These are phyloP conservation scores for Diadegma fenestrale DNA, from an alignment of 2,888 invertebrate species.

Conservation along the genomic window DNA sequence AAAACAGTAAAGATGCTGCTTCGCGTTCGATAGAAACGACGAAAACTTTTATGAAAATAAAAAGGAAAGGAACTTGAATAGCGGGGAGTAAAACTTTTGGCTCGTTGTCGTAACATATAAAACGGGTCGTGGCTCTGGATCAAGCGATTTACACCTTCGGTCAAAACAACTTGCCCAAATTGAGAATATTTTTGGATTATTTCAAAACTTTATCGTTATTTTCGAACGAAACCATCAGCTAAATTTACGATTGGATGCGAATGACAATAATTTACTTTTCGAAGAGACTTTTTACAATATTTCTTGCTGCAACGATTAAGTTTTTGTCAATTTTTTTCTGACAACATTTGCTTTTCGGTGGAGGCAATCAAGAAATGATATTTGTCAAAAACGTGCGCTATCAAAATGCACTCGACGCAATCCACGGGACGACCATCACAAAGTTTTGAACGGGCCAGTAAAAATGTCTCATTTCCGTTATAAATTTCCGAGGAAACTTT, in stretches of 20 bases:
- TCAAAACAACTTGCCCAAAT: too few relatives aligned
- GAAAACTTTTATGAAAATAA: slow-evolving; percentile 41
- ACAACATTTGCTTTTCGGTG: too few relatives aligned
- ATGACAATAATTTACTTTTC: too few relatives aligned
- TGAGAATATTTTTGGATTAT: too few relatives aligned
- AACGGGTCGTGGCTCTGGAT: background rate
- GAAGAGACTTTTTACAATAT: too few relatives aligned
- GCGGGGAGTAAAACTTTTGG: slow-evolving; percentile 12
- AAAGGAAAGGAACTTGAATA: slow-evolving; percentile 1
- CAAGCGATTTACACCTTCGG: background rate
- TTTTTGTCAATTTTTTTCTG: too few relatives aligned
- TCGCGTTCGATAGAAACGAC: background rate
- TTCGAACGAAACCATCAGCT: too few relatives aligned
- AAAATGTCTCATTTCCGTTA: background rate
- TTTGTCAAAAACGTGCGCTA: too few relatives aligned
- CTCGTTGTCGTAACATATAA: slow-evolving; percentile 21
- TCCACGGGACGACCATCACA: background rate
- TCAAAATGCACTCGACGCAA: too few relatives aligned
- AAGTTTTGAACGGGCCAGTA: slow-evolving; percentile 1
- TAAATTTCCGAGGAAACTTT: slow-evolving; percentile 44
- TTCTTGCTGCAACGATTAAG: too few relatives aligned
- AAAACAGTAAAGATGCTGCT: slow-evolving; percentile 38
- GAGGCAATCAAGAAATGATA: background rate
- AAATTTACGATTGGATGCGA: too few relatives aligned
- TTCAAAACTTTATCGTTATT: too few relatives aligned